Base-by-base conservation (phyloP, 1,140 invertebrate species). In the Littorina saxatilis region DNA sequence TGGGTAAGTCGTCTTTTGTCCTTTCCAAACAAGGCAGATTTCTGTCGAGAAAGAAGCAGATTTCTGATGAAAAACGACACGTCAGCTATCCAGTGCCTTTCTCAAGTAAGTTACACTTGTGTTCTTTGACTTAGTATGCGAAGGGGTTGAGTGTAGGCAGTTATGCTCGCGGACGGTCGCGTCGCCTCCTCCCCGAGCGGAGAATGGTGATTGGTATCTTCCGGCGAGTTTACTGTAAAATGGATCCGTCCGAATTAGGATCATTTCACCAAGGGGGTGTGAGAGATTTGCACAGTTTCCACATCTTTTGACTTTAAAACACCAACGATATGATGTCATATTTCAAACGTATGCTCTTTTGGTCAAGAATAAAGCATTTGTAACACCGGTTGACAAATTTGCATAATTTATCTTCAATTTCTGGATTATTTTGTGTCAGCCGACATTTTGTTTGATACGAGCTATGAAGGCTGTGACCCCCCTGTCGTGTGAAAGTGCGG, bases 201-300 rank as follows among this genome's bases (percentile, higher is more conserved):
- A 27, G 23, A 32, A 63, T 50, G 43, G 47, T 61, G 52, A 52
- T 79, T 83, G 82, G 82, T 83, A 83, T 29, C 76, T 83, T 83
- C 82, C 82, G 37, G 74, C 27, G 52, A 63, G 20, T 83, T 79
- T 32, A 32, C 52, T 23, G 20, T 29, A 80, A 83, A 83, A 83
- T 80, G 82, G 82, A 73, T 79, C 82, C 82, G 77, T 79, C 82
- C 82, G 58, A 79, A 17, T n/a, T 20, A 27, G 76, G 82, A 73
- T 83, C 72, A 83, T 79, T 83, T 68, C 72, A n/a, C 15, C 23
- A 43, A 79, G 73, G 78, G 82, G 82, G 78, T 66, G 55, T 27
- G 39, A 72, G 76, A 68, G 37, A 50, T 52, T 82, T 13, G 27
- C 35, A 50, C n/a, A 63, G 13, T 63, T 17, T 35, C 37, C 29